Evolutionary conservation across 2,888 invertebrate genomes (phyloP).

Genomic region (Apeira syringaria): DNA sequence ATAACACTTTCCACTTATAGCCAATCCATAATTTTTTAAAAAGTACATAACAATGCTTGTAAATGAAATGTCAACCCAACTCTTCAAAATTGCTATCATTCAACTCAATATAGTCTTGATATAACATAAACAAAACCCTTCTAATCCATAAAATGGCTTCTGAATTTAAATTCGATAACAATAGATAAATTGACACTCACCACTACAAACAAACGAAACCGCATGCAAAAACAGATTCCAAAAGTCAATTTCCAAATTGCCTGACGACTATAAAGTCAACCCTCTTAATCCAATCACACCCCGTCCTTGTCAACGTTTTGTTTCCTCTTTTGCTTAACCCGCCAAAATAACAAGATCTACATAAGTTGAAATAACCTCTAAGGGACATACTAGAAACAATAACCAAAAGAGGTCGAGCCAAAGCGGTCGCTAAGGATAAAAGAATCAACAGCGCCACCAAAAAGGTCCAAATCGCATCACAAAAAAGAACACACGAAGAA

Average conservation of each 20-base stretch:
- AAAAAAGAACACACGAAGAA: slow-evolving; percentile 75
- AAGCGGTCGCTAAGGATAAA: slow-evolving; percentile 52
- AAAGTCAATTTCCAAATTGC: slow-evolving; percentile 82
- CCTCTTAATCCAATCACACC: slow-evolving; percentile 81
- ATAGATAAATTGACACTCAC: slow-evolving; percentile 65
- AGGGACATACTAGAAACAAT: slow-evolving; percentile 18
- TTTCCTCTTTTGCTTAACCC: slow-evolving; percentile 64
- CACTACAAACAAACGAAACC: slow-evolving; percentile 64
- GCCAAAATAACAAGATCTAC: slow-evolving; percentile 52
- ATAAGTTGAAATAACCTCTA: slow-evolving; percentile 23
- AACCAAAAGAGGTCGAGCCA: slow-evolving; percentile 40
- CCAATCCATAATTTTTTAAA: too few species aligned
- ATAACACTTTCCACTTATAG: too few species aligned
- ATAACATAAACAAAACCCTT: slow-evolving; percentile 20
- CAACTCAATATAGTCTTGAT: not conserved
- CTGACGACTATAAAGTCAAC: slow-evolving; percentile 77
- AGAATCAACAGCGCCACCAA: slow-evolving; percentile 44
- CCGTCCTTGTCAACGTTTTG: slow-evolving; percentile 81
- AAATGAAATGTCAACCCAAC: too few species aligned
- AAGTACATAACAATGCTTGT: too few species aligned
- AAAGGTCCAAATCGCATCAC: slow-evolving; percentile 60
- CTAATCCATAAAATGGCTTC: slow-evolving; percentile 50
- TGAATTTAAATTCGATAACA: slow-evolving; percentile 51
- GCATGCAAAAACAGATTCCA: slow-evolving; percentile 73
- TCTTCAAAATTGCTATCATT: too few species aligned